Base-by-base conservation (phyloP, 2,113 vertebrate species). In the Sinosuthora webbiana region DNA sequence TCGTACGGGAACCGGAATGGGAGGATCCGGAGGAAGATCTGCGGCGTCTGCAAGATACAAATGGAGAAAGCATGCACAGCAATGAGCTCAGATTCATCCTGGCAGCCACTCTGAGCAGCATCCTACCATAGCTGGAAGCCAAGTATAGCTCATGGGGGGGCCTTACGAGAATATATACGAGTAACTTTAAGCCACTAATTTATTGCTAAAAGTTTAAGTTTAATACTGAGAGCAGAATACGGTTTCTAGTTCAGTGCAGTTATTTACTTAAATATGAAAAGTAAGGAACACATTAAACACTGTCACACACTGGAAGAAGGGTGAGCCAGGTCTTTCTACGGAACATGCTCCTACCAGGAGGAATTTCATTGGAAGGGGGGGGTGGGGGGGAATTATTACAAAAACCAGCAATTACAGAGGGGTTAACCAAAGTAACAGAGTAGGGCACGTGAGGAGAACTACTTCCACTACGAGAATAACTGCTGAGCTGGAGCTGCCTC, bases 1-100 rank as follows among this genome's bases (percentile, higher is more conserved):
- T 99, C 96, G 99, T 98, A 94, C 98, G 98, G 97, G 98, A 99
- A 98, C 98, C 99, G 97, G 99, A 99, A 97, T 99, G 98, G 95
- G 99, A 99, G 49, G 99, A 99, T 98, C 99, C 99, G 79, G 99
- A 99, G 55, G 99, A 99, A 49, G 98, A 98, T 97, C 98, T 98
- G 95, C 98, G 97, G 98, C 98, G 96, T 98, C 99, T 99, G 99
- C 31, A 99, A 99, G 97, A 98, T 98, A 98, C 73, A 96, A 98
- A 97, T 35, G 68, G 87, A 98, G 97, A 98, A 96, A 98, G 97
- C 94, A 98, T 63, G 96, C 95, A 97, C 97, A 92, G 79, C 87
- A 92, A 67, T 98, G 82, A 98, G 96, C 80, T 86, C 39, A 9
- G 74, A 52, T 69, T 82, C 45, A 57, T 62, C 78, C 65, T 42